phyloP scores from a whole-genome alignment of 2,888 invertebrate species.

The Andrena minutula region DNA sequence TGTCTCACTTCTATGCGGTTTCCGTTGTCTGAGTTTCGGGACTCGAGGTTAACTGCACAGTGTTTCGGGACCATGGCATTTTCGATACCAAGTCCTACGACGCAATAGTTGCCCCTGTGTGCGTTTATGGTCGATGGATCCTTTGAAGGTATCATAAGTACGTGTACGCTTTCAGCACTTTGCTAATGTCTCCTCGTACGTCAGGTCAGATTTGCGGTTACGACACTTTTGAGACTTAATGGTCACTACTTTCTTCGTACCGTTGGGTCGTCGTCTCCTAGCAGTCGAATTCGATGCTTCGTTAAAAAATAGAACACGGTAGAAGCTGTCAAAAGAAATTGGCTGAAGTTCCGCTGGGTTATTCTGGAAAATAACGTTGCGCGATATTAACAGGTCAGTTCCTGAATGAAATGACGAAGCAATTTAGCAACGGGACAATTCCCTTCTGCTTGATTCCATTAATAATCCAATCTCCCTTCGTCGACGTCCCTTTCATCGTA shows the following conservation, averaged over 20 bases:
- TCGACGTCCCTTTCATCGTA: neutral
- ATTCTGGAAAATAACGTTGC: neutral
- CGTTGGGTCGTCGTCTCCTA: too few relatives aligned
- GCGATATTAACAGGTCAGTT: neutral
- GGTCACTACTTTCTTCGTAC: neutral
- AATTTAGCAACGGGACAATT: neutral
- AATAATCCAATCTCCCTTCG: slow-evolving; percentile 26
- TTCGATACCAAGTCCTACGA: neutral
- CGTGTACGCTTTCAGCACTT: neutral
- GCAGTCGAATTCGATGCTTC: neutral
- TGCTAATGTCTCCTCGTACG: slow-evolving; percentile 7
- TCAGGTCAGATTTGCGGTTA: slow-evolving; percentile 6
- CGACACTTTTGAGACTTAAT: neutral
- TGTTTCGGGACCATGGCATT: neutral
- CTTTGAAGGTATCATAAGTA: neutral
- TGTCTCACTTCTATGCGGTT: neutral
- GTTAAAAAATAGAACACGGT: neutral
- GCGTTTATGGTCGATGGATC: neutral
- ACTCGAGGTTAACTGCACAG: neutral
- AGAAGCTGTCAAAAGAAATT: neutral
- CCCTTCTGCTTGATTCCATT: slow-evolving; percentile 18
- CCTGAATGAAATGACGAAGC: neutral
- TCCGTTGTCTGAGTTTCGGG: neutral
- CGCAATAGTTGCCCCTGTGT: neutral
- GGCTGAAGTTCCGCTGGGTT: neutral